Conservation (phyloP, 2,888 invertebrate genomes). For the Thysanoteuthis rhombus region DNA sequence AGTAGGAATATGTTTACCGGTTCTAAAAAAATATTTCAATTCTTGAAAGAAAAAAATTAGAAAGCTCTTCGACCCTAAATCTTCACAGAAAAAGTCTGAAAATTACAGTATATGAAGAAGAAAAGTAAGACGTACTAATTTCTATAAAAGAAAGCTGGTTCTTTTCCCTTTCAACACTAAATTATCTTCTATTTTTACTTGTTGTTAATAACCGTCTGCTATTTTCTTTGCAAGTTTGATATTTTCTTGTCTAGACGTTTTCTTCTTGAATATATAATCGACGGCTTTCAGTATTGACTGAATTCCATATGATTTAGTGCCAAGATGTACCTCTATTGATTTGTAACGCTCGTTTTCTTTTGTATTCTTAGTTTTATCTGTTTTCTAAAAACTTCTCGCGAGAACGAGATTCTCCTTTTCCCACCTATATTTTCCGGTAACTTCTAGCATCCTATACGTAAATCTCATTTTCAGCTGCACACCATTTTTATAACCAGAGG, state of each 20-base stretch:
- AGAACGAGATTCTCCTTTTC: not conserved
- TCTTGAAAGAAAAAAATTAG: not conserved
- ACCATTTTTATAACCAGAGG: no score
- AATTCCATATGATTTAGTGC: not conserved
- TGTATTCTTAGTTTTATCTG: not conserved
- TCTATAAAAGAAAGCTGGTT: not conserved
- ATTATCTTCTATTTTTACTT: slow-evolving; percentile 12
- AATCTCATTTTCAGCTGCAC: no score
- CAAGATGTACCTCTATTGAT: not conserved
- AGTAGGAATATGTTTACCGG: not conserved
- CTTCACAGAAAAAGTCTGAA: not conserved
- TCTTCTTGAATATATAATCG: not conserved
- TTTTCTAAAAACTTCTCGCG: not conserved
- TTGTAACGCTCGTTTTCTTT: not conserved
- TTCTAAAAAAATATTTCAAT: not conserved
- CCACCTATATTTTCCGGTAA: not conserved
- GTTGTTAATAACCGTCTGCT: not conserved
- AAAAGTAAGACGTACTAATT: not conserved
- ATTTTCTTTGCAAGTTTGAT: not conserved
- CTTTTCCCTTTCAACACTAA: not conserved
- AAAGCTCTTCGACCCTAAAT: not conserved
- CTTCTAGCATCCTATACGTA: no score
- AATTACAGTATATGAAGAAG: slow-evolving; percentile 12
- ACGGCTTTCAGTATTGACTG: not conserved
- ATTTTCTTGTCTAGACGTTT: not conserved